Evolutionary conservation across 2,888 invertebrate genomes (phyloP), one percentile per base, ranked within the genome.

Genomic region (Temnothorax rugatulus): DNA sequence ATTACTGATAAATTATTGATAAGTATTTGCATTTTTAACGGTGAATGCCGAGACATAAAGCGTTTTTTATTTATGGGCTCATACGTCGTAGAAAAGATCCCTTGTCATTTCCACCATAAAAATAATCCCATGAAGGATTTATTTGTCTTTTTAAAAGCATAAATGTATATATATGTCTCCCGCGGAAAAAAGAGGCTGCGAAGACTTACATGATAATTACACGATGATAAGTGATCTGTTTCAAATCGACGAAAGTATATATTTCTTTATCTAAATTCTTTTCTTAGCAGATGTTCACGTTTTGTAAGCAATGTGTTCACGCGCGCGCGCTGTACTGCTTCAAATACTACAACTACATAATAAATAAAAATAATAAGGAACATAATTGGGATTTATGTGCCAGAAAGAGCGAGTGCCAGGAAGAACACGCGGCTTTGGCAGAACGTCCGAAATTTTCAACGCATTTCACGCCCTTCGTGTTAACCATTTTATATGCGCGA

Each of bases 81-180:
- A 50, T 84, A 68, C 18, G 68, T 85, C 66, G 77, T 21, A 18
- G 44, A 41, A 47, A 21, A 59, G 66, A 71, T 76, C 25, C 34
- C 34, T 76, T 44, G 50, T 50, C 18, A 21, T 25, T 44, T 41
- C n/a, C 34, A 61, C 64, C 44, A 52, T 61, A 79, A 77, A 84
- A 66, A 74, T 84, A 85, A 85, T 84, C 61, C 41, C 54, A 34
- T 38, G 29, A 74, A 69, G 41, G 74, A 83, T 85, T 79, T 84
- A 85, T 74, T 73, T 47, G 34, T 64, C 38, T 68, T 18, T 68
- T 50, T 38, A 63, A 79, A 69, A 18, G 63, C 61, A 50, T 54
- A 74, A 84, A 73, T 63, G 21, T 57, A 64, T 7, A n/a, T 50
- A 57, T n/a, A 34, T 44, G n/a, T 34, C 47, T 41, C 2, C 0